Base-by-base conservation (phyloP, 2,113 vertebrate genomes). In the Sceloporus tristichus region DNA sequence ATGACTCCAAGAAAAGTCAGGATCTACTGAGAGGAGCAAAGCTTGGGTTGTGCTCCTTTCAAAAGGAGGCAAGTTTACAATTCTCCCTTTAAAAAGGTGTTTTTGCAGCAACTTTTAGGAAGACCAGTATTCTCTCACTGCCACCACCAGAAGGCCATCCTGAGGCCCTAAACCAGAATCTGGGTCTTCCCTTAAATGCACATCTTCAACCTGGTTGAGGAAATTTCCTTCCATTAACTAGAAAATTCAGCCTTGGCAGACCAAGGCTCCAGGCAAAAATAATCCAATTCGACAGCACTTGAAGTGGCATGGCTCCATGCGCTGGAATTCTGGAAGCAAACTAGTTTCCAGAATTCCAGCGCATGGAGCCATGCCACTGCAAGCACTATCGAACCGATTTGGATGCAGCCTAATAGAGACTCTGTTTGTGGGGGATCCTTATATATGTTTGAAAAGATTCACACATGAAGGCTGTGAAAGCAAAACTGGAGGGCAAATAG, bases 201-300 rank as follows among this genome's bases (percentile, higher is more conserved):
- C 53, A 25, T 16, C 38, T 66, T 14, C 82, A 91, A 85, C 76
- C 65, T 88, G 88, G 89, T 85, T 91, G 91, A 93, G 91, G 66
- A 90, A 86, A 76, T 82, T 87, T 23, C 13, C 71, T 86, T 85
- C 75, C 79, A 71, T 77, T 6, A 0, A 1, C 85, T 85, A 40
- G 25, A 82, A 86, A 91, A 85, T 13, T 13, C 6, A 54, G n/a
- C 27, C 29, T 75, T 73, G 79, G 53, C 71, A 9, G 29, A 75
- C 48, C 79, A 62, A n/a, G 23, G 40, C 14, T 73, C 53, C 68
- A 42, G 48, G 48, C 48, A 48, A 7, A 48, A 48, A 48, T 48
- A 48, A 48, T 48, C 5, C 48, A 7, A 7, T 48, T 48, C 0
- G 48, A 48, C 48, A 48, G 48, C 48, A 7, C 48, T 48, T 48